These are phyloP conservation scores for Melanchra persicariae DNA, from an alignment of 2,888 invertebrate genomes.

Conservation along the genomic window DNA sequence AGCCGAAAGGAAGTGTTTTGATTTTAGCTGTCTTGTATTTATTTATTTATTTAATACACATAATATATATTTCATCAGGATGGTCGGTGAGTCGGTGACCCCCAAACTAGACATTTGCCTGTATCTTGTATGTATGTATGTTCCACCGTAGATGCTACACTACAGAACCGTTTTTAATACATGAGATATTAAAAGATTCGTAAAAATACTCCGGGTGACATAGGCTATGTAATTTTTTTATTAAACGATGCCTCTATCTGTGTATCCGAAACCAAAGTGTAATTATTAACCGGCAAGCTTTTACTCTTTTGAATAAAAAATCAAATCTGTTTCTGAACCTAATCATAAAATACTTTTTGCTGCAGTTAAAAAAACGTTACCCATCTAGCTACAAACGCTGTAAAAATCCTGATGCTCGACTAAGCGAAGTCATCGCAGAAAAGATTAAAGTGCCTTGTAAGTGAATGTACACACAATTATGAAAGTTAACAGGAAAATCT, in stretches of 20 bases:
- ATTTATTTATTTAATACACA: no score
- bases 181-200: no score
- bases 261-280: neutral
- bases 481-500: constrained; percentile 16
- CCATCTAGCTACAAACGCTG: neutral
- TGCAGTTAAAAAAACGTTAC: neutral
- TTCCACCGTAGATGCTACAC: no score
- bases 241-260: neutral
- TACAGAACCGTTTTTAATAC: no score
- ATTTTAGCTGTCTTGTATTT: no score
- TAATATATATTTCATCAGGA: no score
- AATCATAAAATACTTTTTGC: neutral
- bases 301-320: neutral
- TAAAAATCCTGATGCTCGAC: constrained; percentile 3
- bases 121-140: no score
- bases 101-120: no score
- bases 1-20: no score
- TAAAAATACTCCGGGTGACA: no score
- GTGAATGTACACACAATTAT: constrained; percentile 39
- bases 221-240: no score
- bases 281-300: neutral
- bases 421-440: constrained; percentile 6
- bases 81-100: no score
- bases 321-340: neutral
- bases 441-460: constrained; percentile 39